Evolutionary conservation across 2,888 invertebrate genomes (phyloP), one percentile per base, ranked within the genome.

Genomic region (Pegoplata infirma): DNA sequence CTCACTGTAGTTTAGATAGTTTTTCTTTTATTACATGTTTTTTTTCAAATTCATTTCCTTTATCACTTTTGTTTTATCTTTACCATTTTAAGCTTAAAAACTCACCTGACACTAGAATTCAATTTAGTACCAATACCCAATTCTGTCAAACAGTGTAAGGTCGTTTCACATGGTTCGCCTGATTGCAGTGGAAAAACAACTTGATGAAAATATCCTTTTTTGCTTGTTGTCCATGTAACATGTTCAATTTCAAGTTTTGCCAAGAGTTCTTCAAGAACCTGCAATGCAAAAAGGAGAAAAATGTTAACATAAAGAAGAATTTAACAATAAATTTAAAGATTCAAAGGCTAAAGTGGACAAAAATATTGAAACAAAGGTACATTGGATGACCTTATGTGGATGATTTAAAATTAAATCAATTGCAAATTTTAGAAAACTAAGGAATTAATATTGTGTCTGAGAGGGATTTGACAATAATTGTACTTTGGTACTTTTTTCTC

Each of bases 21-120:
- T n/a, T n/a, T n/a, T n/a, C n/a, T n/a, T n/a, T n/a, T n/a, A n/a
- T n/a, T n/a, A n/a, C 6, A 25, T 25, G 1, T 17, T 47, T 47
- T 14, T n/a, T n/a, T n/a, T n/a, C n/a, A n/a, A n/a, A n/a, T 47
- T 47, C 14, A n/a, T 1, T 47, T 16, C 8, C 5, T 47, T 47
- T 1, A 47, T 47, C 8, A n/a, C 8, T 19, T 47, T 1, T 53
- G 5, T 23, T 53, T 25, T 23, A 12, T 21, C 21, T 53, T 53
- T 21, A 25, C 53, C 25, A 23, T 14, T n/a, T 19, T 53, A 40
- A 40, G n/a, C 32, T 63, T 19, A 58, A 16, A 6, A 83, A 86
- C 87, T 89, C 90, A 94, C 94, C 93, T 94, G 76, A 94, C 93
- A 84, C 93, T 92, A 71, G 94, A 94, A 88, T 93, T 93, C 88